phyloP scores from a whole-genome alignment of 1,140 invertebrate genomes.

The Aplysia californica region DNA sequence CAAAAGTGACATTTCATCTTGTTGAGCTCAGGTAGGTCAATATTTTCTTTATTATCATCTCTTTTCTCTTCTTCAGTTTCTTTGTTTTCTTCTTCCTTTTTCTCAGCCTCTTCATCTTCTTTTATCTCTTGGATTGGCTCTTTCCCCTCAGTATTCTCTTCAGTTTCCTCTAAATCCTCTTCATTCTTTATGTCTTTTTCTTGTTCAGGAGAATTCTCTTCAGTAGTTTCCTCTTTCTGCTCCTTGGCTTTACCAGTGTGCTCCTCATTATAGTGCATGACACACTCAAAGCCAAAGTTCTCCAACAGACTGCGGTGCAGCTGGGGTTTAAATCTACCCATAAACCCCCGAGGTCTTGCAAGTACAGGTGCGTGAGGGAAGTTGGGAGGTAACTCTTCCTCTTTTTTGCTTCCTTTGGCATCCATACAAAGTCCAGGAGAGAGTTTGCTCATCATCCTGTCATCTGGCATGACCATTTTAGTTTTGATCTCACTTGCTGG shows the following conservation, averaged over 20 bases:
- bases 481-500: background rate
- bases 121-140: constrained; percentile 38
- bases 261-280: constrained; percentile 96
- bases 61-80: constrained; percentile 44
- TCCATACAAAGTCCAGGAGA: background rate
- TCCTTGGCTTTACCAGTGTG: constrained; percentile 70
- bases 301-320: constrained; percentile 92
- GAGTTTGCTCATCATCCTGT: background rate
- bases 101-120: constrained; percentile 38
- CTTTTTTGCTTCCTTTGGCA: background rate
- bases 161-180: constrained; percentile 10
- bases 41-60: constrained; percentile 33
- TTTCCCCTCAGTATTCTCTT: constrained; percentile 32
- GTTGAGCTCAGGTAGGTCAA: constrained; percentile 74
- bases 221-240: constrained; percentile 36
- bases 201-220: constrained; percentile 35
- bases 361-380: constrained; percentile 30
- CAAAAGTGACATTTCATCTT: constrained; percentile 87
- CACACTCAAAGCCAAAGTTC: constrained; percentile 94
- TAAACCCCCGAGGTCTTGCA: constrained; percentile 73
- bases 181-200: constrained; percentile 39
- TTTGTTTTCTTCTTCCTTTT: constrained; percentile 17
- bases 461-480: background rate
- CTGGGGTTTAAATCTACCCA: constrained; percentile 71
- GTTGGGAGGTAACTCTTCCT: constrained; percentile 28